phyloP scores from a whole-genome alignment of 2,113 vertebrate genomes.

The Zeus faber region DNA sequence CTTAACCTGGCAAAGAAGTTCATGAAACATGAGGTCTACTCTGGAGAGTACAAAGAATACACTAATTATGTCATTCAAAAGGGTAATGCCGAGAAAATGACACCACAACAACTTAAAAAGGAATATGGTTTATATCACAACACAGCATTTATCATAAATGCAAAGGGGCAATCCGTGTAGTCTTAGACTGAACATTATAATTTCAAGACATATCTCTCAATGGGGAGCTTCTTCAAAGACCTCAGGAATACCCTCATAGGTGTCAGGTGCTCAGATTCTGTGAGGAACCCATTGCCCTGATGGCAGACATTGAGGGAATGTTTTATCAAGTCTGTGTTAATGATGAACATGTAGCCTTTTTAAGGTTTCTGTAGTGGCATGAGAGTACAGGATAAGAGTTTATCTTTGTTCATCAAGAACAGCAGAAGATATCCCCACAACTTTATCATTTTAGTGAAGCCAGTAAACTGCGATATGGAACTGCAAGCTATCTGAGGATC shows the following conservation, averaged over 20 bases:
- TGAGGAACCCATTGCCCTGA: neutral
- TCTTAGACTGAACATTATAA: neutral
- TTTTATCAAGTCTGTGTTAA: neutral
- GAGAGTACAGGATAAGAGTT: neutral
- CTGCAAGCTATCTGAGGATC: neutral
- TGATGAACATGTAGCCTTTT: neutral
- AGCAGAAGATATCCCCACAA: neutral
- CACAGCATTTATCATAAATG: neutral
- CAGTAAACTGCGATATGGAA: neutral
- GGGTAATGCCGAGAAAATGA: neutral
- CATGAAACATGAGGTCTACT: neutral
- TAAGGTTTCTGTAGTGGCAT: neutral
- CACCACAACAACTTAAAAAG: neutral
- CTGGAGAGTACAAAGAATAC: slow-evolving; percentile 11
- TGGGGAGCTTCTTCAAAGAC: neutral
- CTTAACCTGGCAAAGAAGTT: neutral
- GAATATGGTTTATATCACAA: neutral
- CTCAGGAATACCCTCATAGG: neutral
- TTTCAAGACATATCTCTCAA: neutral
- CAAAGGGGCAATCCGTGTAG: neutral
- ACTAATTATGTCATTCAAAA: neutral
- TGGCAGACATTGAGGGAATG: neutral
- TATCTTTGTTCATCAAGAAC: neutral
- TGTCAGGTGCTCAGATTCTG: neutral
- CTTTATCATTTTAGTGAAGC: neutral